Evolutionary conservation across 2,113 vertebrate genomes (phyloP).

Genomic region (Numenius arquata): DNA sequence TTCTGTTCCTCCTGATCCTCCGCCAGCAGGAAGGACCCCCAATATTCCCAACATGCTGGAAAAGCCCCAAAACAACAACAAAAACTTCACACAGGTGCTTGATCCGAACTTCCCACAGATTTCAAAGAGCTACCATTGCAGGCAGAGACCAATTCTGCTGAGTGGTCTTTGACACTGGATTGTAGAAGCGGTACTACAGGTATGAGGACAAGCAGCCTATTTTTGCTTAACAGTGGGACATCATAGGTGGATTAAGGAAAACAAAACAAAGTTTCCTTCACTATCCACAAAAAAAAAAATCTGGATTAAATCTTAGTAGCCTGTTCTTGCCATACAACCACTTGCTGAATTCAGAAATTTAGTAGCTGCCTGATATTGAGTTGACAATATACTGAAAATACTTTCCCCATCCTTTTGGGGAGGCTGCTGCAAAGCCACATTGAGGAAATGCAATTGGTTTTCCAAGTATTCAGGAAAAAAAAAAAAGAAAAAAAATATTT

Average conservation of each 20-base stretch:
- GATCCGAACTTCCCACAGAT: background rate
- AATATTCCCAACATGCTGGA: background rate
- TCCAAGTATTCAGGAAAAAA: background rate
- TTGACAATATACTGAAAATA: background rate
- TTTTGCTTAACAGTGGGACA: background rate
- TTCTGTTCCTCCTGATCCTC: background rate
- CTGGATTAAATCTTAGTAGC: background rate
- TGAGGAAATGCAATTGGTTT: background rate
- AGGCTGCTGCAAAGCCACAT: background rate
- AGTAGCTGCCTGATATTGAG: background rate
- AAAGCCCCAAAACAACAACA: background rate
- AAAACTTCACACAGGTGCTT: fast-evolving
- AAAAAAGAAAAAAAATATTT: background rate
- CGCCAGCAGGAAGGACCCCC: background rate
- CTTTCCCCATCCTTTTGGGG: background rate
- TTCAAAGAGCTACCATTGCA: background rate
- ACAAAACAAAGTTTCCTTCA: background rate
- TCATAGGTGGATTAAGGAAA: background rate
- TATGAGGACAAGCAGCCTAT: background rate
- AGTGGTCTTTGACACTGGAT: background rate
- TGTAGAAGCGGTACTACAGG: background rate
- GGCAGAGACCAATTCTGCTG: background rate
- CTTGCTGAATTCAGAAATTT: background rate
- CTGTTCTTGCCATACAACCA: background rate
- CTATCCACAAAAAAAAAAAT: background rate